Evolutionary conservation across 2,888 invertebrate genomes (phyloP).

Genomic region (Frankliniella intonsa): DNA sequence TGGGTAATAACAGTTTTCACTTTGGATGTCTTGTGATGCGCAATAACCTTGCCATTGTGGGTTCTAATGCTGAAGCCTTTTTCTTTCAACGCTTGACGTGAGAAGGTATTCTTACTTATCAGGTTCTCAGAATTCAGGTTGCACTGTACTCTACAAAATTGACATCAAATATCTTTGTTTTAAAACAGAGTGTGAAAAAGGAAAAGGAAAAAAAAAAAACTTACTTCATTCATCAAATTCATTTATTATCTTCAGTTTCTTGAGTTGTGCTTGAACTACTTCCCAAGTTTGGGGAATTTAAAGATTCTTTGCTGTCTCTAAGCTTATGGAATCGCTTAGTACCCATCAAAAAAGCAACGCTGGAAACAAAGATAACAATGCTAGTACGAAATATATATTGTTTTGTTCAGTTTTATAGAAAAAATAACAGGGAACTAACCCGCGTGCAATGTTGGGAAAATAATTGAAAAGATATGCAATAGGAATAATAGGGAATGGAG

Average conservation of each 20-base stretch:
- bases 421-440: conserved; percentile 45
- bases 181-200: no score
- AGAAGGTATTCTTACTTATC: no score
- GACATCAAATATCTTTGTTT: neutral
- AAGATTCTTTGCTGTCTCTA: conserved; percentile 46
- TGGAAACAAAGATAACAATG: conserved; percentile 42
- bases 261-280: no score
- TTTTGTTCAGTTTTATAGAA: neutral
- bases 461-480: conserved; percentile 57
- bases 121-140: no score
- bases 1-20: no score
- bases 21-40: no score
- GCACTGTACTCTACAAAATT: neutral
- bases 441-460: conserved; percentile 51
- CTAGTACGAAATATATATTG: conserved; percentile 10
- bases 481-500: conserved; percentile 57
- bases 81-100: no score
- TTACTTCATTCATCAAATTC: neutral
- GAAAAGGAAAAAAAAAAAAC: neutral
- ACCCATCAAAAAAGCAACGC: conserved; percentile 45
- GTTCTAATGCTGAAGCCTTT: no score
- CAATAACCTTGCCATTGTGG: no score
- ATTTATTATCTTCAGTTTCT: neutral
- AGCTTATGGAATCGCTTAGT: conserved; percentile 47
- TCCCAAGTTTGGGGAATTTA: conserved; percentile 33